Evolutionary conservation across 2,797 vertebrate species (phyloP), one percentile per base, ranked within the genome.

Genomic region (Sylvilagus floridanus): DNA sequence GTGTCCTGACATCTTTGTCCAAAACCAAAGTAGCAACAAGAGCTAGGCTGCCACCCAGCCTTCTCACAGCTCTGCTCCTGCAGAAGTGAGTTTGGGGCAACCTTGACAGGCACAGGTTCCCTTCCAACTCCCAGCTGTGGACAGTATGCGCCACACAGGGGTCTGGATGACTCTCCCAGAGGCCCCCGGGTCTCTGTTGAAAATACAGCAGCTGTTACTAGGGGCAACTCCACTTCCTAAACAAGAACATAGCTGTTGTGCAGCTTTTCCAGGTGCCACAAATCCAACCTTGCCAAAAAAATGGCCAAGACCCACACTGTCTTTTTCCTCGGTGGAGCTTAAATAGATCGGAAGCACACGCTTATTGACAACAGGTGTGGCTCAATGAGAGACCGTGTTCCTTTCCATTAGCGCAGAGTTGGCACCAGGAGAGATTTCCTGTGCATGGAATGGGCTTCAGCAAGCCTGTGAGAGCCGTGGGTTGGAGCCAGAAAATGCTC

Each of bases 361-460:
- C 91, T 86, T 94, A 95, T 90, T 84, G 96, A 94, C 84, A 96
- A 95, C 92, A 75, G 86, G 96, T 97, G 84, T 84, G 96, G 79
- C 57, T 91, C 96, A 50, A 52, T 35, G 32, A 83, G 81, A 92
- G 88, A 78, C 96, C 89, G 77, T 42, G 63, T 82, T 92, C 94
- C 68, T 3, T 91, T 92, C 79, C 1, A 0, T 85, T 65, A 83
- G 57, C 1, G 84, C 91, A 52, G 14, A 65, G 4, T 50, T 96
- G 95, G 65, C 83, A 84, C 60, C 75, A 35, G 42, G 93, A 30
- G 37, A 71, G 52, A 32, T 30, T 91, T 30, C 79, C 9, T 87
- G 19, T 89, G 35, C 79, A 84, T 81, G 84, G 88, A 50, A 65
- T 4, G 3, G 86, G 30, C 79, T 57, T 47, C 0, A 0, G 57